A percentile compares a stretch with the other conserved stretches of the same genome.
Conservation (phyloP, 2,888 invertebrate species). For the Punctoribates punctum region DNA sequence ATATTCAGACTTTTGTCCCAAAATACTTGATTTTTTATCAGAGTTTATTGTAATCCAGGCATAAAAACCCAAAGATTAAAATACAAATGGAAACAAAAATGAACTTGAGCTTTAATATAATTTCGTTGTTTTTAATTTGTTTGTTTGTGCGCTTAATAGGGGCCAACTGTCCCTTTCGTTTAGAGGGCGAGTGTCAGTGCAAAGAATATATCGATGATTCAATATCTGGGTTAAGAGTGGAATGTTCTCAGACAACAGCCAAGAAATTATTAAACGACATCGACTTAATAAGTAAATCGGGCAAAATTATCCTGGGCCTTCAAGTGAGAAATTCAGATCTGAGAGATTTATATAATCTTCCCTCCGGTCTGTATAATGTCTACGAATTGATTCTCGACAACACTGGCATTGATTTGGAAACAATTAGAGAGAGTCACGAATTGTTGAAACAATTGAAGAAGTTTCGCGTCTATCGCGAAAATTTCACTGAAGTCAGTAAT, state of each 20-base stretch:
- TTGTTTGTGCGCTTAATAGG: neutral
- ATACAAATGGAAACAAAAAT: too few relatives aligned
- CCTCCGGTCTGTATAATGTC: conserved; percentile 40
- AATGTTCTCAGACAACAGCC: conserved; percentile 40
- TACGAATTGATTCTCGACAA: conserved; percentile 42
- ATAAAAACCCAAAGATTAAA: too few relatives aligned
- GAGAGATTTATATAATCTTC: conserved; percentile 40
- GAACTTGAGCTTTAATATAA: too few relatives aligned
- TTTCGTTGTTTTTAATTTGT: too few relatives aligned
- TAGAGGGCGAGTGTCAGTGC: conserved; percentile 40
- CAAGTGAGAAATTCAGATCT: conserved; percentile 42
- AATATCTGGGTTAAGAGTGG: conserved; percentile 1
- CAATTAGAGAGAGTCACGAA: conserved; percentile 41
- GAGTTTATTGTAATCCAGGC: too few relatives aligned
- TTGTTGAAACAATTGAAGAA: conserved; percentile 34
- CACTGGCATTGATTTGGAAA: conserved; percentile 43
- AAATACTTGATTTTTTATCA: too few relatives aligned
- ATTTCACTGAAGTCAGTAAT: conserved; percentile 38
- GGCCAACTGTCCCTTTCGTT: neutral
- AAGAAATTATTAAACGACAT: conserved; percentile 37
- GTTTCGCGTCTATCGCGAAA: conserved; percentile 41
- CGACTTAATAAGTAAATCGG: conserved; percentile 15
- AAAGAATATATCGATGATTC: neutral
- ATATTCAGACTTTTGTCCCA: too few relatives aligned
- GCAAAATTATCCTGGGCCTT: conserved; percentile 28